Evolutionary conservation across 2,888 invertebrate species (phyloP).

Genomic region (Didymodactylos carnosus): DNA sequence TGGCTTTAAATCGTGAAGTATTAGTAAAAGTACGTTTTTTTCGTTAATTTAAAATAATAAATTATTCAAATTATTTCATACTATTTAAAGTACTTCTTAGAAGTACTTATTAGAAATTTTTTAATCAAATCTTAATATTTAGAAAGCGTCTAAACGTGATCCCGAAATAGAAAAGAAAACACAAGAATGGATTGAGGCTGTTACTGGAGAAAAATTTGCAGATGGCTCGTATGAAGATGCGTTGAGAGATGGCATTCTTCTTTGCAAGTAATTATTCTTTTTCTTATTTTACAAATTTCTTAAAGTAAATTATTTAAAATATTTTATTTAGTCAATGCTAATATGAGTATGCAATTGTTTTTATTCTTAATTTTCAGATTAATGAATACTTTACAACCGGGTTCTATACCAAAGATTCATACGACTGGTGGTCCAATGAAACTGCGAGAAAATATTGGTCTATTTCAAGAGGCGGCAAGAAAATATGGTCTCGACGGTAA

Average conservation of each 20-base stretch:
- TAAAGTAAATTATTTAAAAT: no score
- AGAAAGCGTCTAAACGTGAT: slow-evolving; percentile 22
- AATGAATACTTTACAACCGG: slow-evolving; percentile 76
- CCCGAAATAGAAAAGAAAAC: slow-evolving; percentile 45
- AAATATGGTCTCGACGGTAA: slow-evolving; percentile 88
- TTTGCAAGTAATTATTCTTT: slow-evolving; percentile 50
- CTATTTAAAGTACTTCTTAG: background rate
- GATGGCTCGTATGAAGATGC: slow-evolving; percentile 64
- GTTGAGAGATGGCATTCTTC: slow-evolving; percentile 64
- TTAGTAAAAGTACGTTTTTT: background rate
- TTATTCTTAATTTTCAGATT: slow-evolving; percentile 37
- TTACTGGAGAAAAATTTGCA: slow-evolving; percentile 67
- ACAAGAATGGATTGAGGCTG: slow-evolving; percentile 64
- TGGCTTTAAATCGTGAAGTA: background rate
- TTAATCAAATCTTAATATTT: no score
- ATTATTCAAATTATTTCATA: no score
- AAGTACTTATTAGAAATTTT: no score
- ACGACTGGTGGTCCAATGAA: slow-evolving; percentile 82
- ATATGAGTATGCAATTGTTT: background rate
- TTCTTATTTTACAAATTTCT: no score
- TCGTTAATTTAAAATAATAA: no score
- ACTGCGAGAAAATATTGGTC: slow-evolving; percentile 80
- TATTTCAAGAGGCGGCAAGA: slow-evolving; percentile 61
- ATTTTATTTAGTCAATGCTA: no score
- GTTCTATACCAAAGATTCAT: slow-evolving; percentile 84